Conservation (phyloP, 1,140 invertebrate genomes). For the Lineus longissimus region DNA sequence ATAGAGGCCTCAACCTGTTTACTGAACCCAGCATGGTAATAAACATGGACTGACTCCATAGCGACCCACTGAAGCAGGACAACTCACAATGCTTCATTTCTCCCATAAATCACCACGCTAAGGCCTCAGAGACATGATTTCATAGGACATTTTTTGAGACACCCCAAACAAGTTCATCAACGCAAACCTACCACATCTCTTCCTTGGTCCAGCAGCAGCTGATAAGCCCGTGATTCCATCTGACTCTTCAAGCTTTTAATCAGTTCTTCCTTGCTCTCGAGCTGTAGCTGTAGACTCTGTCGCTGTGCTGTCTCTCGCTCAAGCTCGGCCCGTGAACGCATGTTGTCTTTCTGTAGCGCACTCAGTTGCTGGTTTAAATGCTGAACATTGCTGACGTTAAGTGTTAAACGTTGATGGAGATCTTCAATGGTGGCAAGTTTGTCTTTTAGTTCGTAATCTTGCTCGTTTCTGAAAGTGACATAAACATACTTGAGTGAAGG, state of each 20-base stretch:
- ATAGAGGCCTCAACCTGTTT: no score
- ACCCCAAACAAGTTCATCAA: no score
- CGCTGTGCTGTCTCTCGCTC: constrained; percentile 43
- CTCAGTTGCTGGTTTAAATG: constrained; percentile 46
- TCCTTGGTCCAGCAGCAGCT: neutral
- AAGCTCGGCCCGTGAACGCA: constrained; percentile 38
- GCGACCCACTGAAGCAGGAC: no score
- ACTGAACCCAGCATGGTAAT: no score
- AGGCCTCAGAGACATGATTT: no score
- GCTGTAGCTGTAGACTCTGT: constrained; percentile 47
- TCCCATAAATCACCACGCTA: no score
- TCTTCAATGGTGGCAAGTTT: constrained; percentile 50
- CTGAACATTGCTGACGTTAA: constrained; percentile 46
- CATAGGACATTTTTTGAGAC: no score
- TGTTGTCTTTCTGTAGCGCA: constrained; percentile 47
- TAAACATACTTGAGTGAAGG: constrained; percentile 2
- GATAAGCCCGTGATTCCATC: constrained; percentile 27
- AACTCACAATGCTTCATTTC: no score
- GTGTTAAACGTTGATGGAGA: constrained; percentile 41
- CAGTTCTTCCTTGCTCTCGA: constrained; percentile 47
- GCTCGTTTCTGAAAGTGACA: constrained; percentile 37
- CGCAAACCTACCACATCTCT: neutral
- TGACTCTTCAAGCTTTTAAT: constrained; percentile 40
- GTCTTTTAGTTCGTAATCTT: constrained; percentile 43
- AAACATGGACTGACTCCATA: no score